Evolutionary conservation across 1,140 invertebrate species (phyloP), one percentile per base, ranked within the genome.

Genomic region (Heliothis subflexa): DNA sequence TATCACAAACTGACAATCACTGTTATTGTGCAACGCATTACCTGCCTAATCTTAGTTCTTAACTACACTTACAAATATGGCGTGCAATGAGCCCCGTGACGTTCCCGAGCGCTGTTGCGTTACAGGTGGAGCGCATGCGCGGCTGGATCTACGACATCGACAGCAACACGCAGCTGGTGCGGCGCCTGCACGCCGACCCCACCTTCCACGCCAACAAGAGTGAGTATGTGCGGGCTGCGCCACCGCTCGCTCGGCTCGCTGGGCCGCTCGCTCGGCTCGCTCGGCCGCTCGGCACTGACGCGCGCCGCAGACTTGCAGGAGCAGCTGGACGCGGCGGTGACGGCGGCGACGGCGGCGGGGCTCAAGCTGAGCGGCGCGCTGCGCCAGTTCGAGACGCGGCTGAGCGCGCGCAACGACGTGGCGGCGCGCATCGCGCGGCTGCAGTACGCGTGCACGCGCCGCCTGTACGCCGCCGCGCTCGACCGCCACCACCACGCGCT

Each of bases 401-500:
- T 78, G 66, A 86, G 70, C 78, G 75, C 73, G 80, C 91, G 82
- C 80, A 87, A 70, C 74, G 94, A 68, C 84, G 88, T 80, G 83
- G 89, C 78, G 75, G 81, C 82, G 12, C 91, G 95, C 85, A 95
- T 96, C 74, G 92, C 93, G 75, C 78, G 86, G 3, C 86, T 96
- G 79, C 95, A 96, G 86, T 95, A 95, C 82, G 88, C 86, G 83
- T 95, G 86, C 89, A 95, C 85, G 90, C 93, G 86, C 28, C 89
- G 91, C 78, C 85, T 93, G 52, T 95, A 94, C 84, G 87, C 93
- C 5, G 95, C 95, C 71, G 96, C 97, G 77, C 97, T 98, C 95
- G 95, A 96, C 66, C 96, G 97, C 80, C 98, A 98, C 89, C 97
- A 97, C 88, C 95, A 96, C 33, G 96, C 96, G 61, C 96, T 98